phyloP scores from a whole-genome alignment of 2,888 invertebrate species.

The Taenaris catops region DNA sequence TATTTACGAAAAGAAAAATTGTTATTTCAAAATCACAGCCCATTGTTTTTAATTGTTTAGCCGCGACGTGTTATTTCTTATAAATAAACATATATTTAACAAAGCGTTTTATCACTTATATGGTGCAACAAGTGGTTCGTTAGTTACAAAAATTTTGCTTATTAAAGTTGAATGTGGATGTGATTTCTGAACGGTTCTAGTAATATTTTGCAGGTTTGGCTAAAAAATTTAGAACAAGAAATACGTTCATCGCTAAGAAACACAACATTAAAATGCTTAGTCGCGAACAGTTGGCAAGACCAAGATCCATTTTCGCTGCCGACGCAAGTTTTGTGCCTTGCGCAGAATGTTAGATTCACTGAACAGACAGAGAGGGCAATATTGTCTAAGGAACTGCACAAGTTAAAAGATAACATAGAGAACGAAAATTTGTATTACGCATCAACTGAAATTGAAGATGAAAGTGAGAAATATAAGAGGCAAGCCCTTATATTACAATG shows the following conservation, averaged over 20 bases:
- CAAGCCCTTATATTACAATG: constrained; percentile 96
- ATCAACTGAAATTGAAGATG: constrained; percentile 71
- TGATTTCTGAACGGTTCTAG: too few relatives aligned
- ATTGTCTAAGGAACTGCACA: constrained; percentile 80
- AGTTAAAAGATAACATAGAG: constrained; percentile 67
- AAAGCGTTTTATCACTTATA: too few relatives aligned
- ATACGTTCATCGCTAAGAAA: constrained; percentile 86
- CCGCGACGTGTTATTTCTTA: too few relatives aligned
- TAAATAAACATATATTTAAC: too few relatives aligned
- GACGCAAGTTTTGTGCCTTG: constrained; percentile 89
- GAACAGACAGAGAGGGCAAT: constrained; percentile 91
- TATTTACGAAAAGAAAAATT: too few relatives aligned
- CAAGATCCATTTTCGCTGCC: constrained; percentile 79
- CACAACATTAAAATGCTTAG: constrained; percentile 79
- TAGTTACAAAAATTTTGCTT: too few relatives aligned
- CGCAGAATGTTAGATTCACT: constrained; percentile 92
- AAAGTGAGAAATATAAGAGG: constrained; percentile 89
- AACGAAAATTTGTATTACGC: constrained; percentile 73
- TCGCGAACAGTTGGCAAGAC: constrained; percentile 64
- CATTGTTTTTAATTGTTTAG: too few relatives aligned
- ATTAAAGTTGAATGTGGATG: too few relatives aligned
- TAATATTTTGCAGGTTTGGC: constrained; percentile 87
- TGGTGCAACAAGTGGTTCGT: too few relatives aligned
- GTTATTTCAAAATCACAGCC: too few relatives aligned
- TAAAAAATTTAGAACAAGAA: constrained; percentile 88